Evolutionary conservation across 64 coral and sea anemone genomes (phyloP).

Genomic region (Montipora foliosa): DNA sequence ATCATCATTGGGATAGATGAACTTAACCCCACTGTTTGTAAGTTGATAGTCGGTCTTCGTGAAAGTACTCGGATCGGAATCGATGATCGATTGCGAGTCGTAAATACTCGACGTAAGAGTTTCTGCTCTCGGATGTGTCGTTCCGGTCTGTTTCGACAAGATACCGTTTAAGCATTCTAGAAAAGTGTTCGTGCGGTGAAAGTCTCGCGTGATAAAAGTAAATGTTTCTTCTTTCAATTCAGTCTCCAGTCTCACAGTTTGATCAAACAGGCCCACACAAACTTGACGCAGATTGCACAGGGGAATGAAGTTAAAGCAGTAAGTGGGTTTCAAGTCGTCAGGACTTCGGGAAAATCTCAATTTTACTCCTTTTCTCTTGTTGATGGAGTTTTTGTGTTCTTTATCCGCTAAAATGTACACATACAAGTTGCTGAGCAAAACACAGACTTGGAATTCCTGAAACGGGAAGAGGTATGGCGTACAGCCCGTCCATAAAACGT

Average conservation of each 20-base stretch:
- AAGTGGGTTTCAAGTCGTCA: constrained; percentile 51
- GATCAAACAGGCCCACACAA: constrained; percentile 98
- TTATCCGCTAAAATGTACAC: constrained; percentile 91
- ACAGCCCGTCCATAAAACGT: constrained; percentile 95
- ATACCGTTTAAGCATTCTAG: constrained; percentile 84
- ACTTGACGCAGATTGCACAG: constrained; percentile 75
- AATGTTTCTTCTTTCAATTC: constrained; percentile 83
- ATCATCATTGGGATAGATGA: constrained; percentile 95
- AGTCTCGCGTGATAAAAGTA: constrained; percentile 95
- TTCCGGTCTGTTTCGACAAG: constrained; percentile 62
- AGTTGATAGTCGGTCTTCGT: constrained; percentile 67
- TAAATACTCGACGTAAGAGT: constrained; percentile 77
- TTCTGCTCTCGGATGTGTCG: not conserved
- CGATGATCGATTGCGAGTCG: constrained; percentile 60
- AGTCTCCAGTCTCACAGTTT: constrained; percentile 91
- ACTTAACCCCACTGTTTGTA: constrained; percentile 72
- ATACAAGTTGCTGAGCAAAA: constrained; percentile 83
- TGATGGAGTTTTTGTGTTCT: constrained; percentile 62
- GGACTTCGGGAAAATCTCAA: constrained; percentile 34
- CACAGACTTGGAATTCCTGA: constrained; percentile 81
- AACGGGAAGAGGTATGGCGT: constrained; percentile 80
- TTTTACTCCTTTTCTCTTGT: constrained; percentile 77
- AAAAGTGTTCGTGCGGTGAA: constrained; percentile 79
- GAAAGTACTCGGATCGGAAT: constrained; percentile 27
- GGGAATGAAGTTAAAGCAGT: constrained; percentile 81